phyloP scores from a whole-genome alignment of 2,797 vertebrate genomes.

The Pseudotriccus pelzelni region DNA sequence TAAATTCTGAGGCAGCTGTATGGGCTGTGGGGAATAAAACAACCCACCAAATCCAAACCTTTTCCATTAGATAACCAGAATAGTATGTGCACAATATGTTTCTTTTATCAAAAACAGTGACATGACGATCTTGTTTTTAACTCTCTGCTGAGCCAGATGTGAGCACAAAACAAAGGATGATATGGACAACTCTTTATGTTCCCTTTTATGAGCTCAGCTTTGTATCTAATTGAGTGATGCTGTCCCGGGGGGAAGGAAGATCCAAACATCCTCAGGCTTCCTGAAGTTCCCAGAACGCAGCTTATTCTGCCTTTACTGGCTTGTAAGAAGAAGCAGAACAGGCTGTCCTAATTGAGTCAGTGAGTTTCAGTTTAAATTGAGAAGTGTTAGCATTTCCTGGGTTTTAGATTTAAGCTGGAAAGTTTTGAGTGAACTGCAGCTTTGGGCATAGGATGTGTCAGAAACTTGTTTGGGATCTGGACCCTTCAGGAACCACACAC shows the following conservation, averaged over 20 bases:
- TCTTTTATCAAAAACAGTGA: not conserved
- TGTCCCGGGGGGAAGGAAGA: not conserved
- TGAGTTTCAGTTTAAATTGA: not conserved
- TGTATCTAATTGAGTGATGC: not conserved
- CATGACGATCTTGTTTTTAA: not conserved
- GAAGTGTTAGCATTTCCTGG: not conserved
- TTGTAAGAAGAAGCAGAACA: not conserved
- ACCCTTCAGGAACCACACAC: not conserved
- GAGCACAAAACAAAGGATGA: not conserved
- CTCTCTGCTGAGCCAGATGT: not conserved
- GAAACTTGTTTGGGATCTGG: accelerated
- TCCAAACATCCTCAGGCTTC: not conserved
- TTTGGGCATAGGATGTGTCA: not conserved
- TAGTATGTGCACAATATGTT: not conserved
- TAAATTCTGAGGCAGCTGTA: constrained; percentile 1
- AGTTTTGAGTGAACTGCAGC: not conserved
- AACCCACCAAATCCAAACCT: not conserved
- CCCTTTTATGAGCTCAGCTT: not conserved
- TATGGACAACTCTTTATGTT: not conserved
- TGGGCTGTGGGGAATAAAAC: constrained; percentile 23
- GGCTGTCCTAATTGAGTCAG: not conserved
- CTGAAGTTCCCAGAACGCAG: not conserved
- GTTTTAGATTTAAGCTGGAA: not conserved
- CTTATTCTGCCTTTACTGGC: not conserved
- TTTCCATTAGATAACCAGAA: constrained; percentile 10